These are phyloP conservation scores for Thamnaconus septentrionalis DNA, from an alignment of 2,113 vertebrate genomes.

Conservation along the genomic window DNA sequence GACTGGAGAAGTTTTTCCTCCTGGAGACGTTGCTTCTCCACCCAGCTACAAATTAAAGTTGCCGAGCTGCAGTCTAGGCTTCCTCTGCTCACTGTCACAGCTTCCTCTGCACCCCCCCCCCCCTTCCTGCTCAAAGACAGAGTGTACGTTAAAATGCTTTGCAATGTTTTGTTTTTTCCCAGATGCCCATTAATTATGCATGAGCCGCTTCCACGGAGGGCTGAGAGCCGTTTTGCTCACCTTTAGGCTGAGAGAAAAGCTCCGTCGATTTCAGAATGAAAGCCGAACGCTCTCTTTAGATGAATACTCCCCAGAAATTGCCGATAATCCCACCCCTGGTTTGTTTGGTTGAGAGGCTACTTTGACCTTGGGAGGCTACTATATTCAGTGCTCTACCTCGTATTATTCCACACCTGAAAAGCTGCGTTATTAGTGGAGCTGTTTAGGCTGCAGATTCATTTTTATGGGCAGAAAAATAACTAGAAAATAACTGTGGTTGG, in stretches of 20 bases:
- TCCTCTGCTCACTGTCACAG: constrained; percentile 18
- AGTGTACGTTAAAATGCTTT: constrained; percentile 37
- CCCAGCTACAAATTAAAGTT: not conserved
- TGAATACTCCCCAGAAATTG: not conserved
- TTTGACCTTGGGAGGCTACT: constrained; percentile 16
- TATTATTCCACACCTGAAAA: no score
- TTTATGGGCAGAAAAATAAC: no score
- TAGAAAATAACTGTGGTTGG: no score
- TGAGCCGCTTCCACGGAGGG: constrained; percentile 33
- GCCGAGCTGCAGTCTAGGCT: constrained; percentile 9
- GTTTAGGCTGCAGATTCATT: no score
- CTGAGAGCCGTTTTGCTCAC: constrained; percentile 22
- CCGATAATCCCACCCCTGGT: constrained; percentile 5
- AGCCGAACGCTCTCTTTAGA: constrained; percentile 8
- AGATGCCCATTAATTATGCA: constrained; percentile 59
- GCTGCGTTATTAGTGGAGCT: no score
- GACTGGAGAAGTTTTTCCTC: not conserved
- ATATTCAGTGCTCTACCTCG: constrained; percentile 11
- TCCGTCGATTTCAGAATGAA: not conserved
- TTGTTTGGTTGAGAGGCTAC: constrained; percentile 16
- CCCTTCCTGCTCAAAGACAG: constrained; percentile 28
- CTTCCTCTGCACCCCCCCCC: constrained; percentile 20
- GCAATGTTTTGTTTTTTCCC: constrained; percentile 44
- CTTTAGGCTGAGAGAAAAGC: constrained; percentile 3
- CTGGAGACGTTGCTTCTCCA: constrained; percentile 9